A percentile compares a stretch with the other conserved stretches of the same genome.
These are phyloP conservation scores for Callyntrura guangdongensis DNA, from an alignment of 2,888 invertebrate genomes.

Conservation along the genomic window DNA sequence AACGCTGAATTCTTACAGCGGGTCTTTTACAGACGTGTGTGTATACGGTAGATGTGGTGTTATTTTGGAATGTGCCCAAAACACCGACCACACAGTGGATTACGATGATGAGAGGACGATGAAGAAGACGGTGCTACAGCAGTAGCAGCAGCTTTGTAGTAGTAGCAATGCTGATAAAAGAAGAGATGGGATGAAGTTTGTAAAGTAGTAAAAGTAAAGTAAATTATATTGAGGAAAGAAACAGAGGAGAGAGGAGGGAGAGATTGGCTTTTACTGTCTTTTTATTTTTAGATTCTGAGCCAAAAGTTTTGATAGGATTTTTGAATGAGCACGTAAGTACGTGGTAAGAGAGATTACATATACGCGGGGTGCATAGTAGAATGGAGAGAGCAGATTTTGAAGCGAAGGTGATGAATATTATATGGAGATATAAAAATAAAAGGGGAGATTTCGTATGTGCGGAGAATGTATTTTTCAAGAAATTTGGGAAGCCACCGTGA, in stretches of 20 bases:
- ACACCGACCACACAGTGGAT: slow-evolving; percentile 75
- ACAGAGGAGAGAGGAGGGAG: slow-evolving; percentile 19
- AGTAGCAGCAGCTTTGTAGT: neutral
- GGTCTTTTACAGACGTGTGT: neutral
- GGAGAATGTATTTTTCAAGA: neutral
- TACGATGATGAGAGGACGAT: slow-evolving; percentile 15
- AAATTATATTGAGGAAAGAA: neutral
- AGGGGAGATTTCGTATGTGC: neutral
- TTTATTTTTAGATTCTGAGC: slow-evolving; percentile 78
- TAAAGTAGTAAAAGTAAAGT: slow-evolving; percentile 2
- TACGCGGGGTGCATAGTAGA: neutral
- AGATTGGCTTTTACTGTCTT: slow-evolving; percentile 55
- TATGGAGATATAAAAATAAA: slow-evolving; percentile 1
- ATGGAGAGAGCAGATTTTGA: neutral
- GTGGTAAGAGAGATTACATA: neutral
- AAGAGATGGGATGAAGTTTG: neutral
- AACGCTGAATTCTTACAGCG: neutral
- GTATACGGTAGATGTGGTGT: slow-evolving; percentile 39
- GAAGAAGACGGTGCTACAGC: neutral
- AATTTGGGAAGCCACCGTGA: neutral
- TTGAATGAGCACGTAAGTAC: slow-evolving; percentile 28
- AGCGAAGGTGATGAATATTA: neutral
- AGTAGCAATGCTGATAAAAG: neutral
- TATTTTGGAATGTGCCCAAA: slow-evolving; percentile 78
- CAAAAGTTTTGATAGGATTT: slow-evolving; percentile 57